Conservation (phyloP, 53 echinoderm and acorn worm genomes). For the Astropecten irregularis region DNA sequence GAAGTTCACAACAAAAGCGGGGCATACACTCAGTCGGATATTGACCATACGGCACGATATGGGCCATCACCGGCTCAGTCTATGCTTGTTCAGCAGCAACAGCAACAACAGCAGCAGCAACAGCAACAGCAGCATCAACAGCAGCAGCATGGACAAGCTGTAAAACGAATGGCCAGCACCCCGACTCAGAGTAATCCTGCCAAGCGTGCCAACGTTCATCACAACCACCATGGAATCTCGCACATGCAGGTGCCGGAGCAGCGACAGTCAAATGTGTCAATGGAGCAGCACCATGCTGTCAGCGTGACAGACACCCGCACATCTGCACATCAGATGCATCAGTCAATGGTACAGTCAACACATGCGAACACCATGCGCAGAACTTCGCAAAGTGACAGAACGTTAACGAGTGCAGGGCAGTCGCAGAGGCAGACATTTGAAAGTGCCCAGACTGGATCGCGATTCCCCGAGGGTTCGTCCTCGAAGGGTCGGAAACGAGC, state of each 20-base stretch:
- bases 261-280: conserved; percentile 19
- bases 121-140: conserved; percentile 38
- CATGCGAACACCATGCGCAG: conserved; percentile 35
- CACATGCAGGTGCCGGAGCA: conserved; percentile 37
- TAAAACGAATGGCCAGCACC: conserved; percentile 35
- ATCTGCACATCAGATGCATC: conserved; percentile 38
- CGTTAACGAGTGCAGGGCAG: conserved; percentile 31
- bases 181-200: conserved; percentile 42
- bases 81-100: conserved; percentile 22
- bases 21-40: conserved; percentile 31
- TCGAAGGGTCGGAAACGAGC: conserved; percentile 34
- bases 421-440: conserved; percentile 53
- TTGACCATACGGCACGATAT: conserved; percentile 18
- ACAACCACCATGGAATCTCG: conserved; percentile 14
- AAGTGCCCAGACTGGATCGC: not conserved
- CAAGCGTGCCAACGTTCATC: conserved; percentile 39
- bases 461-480: conserved; percentile 22
- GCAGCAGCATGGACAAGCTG: conserved; percentile 30
- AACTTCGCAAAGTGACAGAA: conserved; percentile 30
- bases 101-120: conserved; percentile 22
- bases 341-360: conserved; percentile 13
- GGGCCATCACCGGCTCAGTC: conserved; percentile 16
- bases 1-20: conserved; percentile 20
- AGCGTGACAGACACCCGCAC: conserved; percentile 19
- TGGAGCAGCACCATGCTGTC: conserved; percentile 12